Percentiles rank a stretch among this genome's conserved stretches.
phyloP scores from a whole-genome alignment of 64 coral and sea anemone species.

The Stichodactyla helianthus region DNA sequence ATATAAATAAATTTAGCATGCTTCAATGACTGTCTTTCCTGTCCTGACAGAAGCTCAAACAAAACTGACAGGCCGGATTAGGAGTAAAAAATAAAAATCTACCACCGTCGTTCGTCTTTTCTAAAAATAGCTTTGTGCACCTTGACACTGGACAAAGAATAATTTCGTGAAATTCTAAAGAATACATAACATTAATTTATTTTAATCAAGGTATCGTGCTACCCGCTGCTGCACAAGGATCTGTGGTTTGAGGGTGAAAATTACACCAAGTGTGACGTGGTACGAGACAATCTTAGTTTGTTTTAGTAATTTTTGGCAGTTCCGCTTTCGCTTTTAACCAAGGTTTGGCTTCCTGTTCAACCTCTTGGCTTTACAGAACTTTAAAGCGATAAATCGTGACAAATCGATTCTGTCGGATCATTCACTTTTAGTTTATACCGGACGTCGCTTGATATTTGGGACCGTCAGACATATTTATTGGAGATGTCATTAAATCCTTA shows the following conservation, averaged over 20 bases:
- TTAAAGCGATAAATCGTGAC: neutral
- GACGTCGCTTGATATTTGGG: too few species aligned
- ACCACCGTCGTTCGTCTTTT: neutral
- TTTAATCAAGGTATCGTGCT: neutral
- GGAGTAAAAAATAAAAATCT: neutral
- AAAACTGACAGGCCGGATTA: neutral
- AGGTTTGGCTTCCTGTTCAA: neutral
- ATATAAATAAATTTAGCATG: neutral
- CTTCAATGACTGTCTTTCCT: neutral
- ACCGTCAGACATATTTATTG: too few species aligned
- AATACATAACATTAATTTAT: neutral
- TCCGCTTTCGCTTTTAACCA: neutral
- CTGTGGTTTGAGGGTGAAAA: too few species aligned
- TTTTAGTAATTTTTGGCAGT: neutral
- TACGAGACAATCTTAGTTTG: neutral
- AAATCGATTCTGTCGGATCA: neutral
- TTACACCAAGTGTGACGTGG: neutral
- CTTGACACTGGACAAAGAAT: neutral
- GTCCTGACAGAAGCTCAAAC: neutral
- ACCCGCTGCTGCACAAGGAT: neutral
- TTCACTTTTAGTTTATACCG: neutral
- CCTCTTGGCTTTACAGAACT: neutral
- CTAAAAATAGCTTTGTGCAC: neutral
- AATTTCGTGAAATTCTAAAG: neutral
- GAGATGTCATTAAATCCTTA: too few species aligned